Conservation (phyloP, 92 coral and sea anemone species). For the Heliopora coerulea region DNA sequence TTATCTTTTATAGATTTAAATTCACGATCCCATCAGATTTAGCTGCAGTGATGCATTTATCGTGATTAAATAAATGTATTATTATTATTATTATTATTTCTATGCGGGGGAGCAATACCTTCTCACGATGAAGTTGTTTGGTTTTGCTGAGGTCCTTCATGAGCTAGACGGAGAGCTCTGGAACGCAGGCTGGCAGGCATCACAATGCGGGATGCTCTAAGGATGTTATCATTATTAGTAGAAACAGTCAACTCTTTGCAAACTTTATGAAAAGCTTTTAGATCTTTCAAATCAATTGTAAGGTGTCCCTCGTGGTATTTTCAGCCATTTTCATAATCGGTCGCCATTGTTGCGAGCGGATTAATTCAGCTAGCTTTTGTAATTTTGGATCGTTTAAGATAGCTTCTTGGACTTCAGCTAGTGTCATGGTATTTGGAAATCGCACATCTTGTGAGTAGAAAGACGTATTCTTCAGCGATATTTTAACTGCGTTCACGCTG, state of each 20-base stretch:
- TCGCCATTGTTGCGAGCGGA: slow-evolving; percentile 10
- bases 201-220: slow-evolving; percentile 43
- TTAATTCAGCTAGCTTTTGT: slow-evolving; percentile 3
- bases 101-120: slow-evolving; percentile 61
- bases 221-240: slow-evolving; percentile 36
- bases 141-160: slow-evolving; percentile 63
- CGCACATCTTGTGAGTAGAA: slow-evolving; percentile 22
- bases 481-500: not conserved
- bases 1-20: too few species aligned
- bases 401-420: slow-evolving; percentile 18
- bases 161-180: slow-evolving; percentile 53
- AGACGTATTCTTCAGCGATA: slow-evolving; percentile 31
- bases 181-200: slow-evolving; percentile 44
- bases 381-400: slow-evolving; percentile 1
- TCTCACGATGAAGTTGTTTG: slow-evolving; percentile 48
- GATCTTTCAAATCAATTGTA: slow-evolving; percentile 3
- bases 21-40: too few species aligned
- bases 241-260: slow-evolving; percentile 45
- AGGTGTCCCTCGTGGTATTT: not conserved
- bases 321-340: not conserved
- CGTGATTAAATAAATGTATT: too few species aligned
- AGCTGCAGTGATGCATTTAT: too few species aligned
- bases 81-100: too few species aligned
- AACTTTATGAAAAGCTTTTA: slow-evolving; percentile 29
- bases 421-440: slow-evolving; percentile 40